Evolutionary conservation across 2,797 vertebrate genomes (phyloP), one percentile per base, ranked within the genome.

Genomic region (Sebastes cheni): DNA sequence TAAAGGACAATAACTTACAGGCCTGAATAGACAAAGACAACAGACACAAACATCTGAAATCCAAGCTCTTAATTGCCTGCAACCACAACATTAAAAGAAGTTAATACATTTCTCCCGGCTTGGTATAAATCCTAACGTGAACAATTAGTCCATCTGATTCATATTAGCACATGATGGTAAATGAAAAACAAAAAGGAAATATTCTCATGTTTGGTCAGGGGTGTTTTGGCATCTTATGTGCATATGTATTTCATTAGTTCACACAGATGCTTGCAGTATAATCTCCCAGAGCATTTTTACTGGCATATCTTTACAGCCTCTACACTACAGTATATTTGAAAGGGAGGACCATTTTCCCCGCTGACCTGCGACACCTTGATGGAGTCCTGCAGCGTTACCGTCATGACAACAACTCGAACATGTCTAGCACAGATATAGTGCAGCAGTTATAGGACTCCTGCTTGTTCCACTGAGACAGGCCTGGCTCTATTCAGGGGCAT

Each of bases 251-350:
- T 91, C 86, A 94, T 95, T 95, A 95, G 91, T 85, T 92, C 77
- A 87, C 86, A 90, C 94, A 94, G 90, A 95, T 95, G 93, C 91
- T 93, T 78, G 88, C 91, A 92, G 86, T 94, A 94, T 93, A 94
- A 93, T 93, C 90, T 94, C 78, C 87, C 39, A 78, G 80, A 84
- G 89, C 71, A 86, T 91, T 94, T 94, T 94, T 93, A 94, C 84
- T 88, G 89, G 83, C 85, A 93, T 93, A 91, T 89, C 83, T 94
- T 93, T 93, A 93, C 87, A 82, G 84, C 84, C 85, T 79, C 76
- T 67, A 84, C 82, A 76, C 90, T 91, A 93, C 89, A 92, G 89
- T 91, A 89, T 90, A 52, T 20, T 88, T 16, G 36, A 67, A 85
- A 52, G 64, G 66, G 62, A 79, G 66, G 59, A 30, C 27, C 22